Base-by-base conservation (phyloP, 2,113 vertebrate genomes). In the Hippocampus abdominalis region DNA sequence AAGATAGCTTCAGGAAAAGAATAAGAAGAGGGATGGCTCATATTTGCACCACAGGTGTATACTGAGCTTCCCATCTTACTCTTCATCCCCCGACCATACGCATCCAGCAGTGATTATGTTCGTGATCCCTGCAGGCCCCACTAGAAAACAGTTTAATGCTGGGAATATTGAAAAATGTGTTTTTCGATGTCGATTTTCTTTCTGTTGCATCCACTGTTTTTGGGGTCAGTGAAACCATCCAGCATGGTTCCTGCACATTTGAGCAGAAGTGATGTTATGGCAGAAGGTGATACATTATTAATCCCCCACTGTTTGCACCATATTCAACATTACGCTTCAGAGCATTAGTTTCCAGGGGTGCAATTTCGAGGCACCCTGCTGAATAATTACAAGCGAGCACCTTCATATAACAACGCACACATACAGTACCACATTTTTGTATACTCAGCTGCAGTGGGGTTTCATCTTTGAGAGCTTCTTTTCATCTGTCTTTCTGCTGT, bases 381-480 rank as follows among this genome's bases (percentile, higher is more conserved):
- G 77, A 40, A 79, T 84, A 80, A 86, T 83, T 79, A 72, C 79
- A 85, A 81, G 68, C 77, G 56, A 69, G 44, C 18, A 73, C 53
- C 46, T 76, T 76, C 75, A 74, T 69, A 68, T 64, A 71, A 76
- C 49, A 74, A 78, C 44, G 40, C 29, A 72, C 8, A 62, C 32
- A 77, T 39, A 42, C 11, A 21, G 60, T 64, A 0, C 66, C 60
- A 23, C 48, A 16, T 64, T 29, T 51, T 49, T 69, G 42, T 72
- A 51, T 66, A 86, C 88, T 76, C 75, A 82, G 69, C 61, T 76
- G 75, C 79, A 82, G 71, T 87, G 79, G 74, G 72, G 76, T 89
- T 91, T 91, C 83, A 44, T 83, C 59, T 77, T 25, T 36, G 44
- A 77, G 73, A 77, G 80, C 79, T 56, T 80, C 66, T 74, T 88